phyloP scores from a whole-genome alignment of 2,888 invertebrate genomes.

The Hirtodrosophila cameraria region DNA sequence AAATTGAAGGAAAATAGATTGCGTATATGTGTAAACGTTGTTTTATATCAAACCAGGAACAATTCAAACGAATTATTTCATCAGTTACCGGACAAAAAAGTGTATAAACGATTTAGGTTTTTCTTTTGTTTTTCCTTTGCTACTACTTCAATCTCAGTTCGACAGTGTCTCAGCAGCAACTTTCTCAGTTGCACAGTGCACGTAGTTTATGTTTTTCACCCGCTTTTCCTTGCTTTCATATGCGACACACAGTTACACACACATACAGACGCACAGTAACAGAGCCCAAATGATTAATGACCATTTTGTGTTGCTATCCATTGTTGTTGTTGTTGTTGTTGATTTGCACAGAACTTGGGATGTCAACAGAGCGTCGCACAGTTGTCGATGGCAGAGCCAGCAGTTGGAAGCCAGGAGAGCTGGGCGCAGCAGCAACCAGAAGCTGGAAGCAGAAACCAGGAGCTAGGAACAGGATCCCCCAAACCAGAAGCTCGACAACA shows the following conservation, averaged over 20 bases:
- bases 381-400: slow-evolving; percentile 61
- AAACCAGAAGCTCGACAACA: no score
- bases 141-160: slow-evolving; percentile 52
- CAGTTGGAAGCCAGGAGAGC: not conserved
- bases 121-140: not conserved
- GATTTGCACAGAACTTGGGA: slow-evolving; percentile 52
- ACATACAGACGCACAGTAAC: slow-evolving; percentile 21
- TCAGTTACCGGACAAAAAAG: slow-evolving; percentile 38
- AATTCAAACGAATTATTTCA: slow-evolving; percentile 40
- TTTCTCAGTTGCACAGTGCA: slow-evolving; percentile 42
- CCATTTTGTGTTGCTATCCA: slow-evolving; percentile 53
- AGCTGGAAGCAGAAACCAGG: no score
- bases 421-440: no score
- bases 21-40: no score
- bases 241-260: slow-evolving; percentile 22
- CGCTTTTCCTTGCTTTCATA: slow-evolving; percentile 34
- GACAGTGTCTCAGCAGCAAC: slow-evolving; percentile 44
- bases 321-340: slow-evolving; percentile 30
- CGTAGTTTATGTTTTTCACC: slow-evolving; percentile 59
- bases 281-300: slow-evolving; percentile 80
- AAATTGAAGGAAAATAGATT: no score
- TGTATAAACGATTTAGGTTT: slow-evolving; percentile 20
- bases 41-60: not conserved
- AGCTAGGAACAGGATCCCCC: no score
- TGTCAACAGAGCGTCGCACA: slow-evolving; percentile 59